These are phyloP conservation scores for Ormia ochracea DNA, from an alignment of 2,888 invertebrate species.

Conservation along the genomic window DNA sequence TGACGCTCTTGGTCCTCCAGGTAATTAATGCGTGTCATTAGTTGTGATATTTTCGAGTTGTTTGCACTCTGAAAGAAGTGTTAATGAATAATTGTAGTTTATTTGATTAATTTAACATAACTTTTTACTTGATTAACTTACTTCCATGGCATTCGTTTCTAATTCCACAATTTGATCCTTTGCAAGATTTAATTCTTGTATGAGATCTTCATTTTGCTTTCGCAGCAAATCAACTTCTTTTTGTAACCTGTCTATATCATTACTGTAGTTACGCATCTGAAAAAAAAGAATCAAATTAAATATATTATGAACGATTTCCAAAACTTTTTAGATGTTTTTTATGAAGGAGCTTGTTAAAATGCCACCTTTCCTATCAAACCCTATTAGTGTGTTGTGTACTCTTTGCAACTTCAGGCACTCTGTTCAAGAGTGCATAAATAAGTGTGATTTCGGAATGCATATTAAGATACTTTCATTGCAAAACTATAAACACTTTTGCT, in stretches of 20 bases:
- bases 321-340: not conserved
- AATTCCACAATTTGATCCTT: constrained; percentile 78
- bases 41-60: constrained; percentile 71
- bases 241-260: constrained; percentile 75
- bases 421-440: constrained; percentile 29
- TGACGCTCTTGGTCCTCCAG: constrained; percentile 79
- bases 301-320: not conserved
- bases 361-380: not conserved
- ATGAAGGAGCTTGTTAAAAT: not conserved
- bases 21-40: constrained; percentile 76
- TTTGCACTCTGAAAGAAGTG: constrained; percentile 69
- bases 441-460: constrained; percentile 32
- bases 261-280: constrained; percentile 70
- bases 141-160: constrained; percentile 77
- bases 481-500: not conserved
- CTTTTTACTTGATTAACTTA: constrained; percentile 64
- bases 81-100: not conserved
- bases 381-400: not conserved
- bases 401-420: constrained; percentile 1
- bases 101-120: too few relatives aligned
- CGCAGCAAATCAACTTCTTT: constrained; percentile 75
- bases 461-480: constrained; percentile 38
- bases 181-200: constrained; percentile 77
- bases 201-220: constrained; percentile 77
- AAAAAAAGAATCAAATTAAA: not conserved